Base-by-base conservation (phyloP, 2,888 invertebrate species). In the Dryobotodes eremita region DNA sequence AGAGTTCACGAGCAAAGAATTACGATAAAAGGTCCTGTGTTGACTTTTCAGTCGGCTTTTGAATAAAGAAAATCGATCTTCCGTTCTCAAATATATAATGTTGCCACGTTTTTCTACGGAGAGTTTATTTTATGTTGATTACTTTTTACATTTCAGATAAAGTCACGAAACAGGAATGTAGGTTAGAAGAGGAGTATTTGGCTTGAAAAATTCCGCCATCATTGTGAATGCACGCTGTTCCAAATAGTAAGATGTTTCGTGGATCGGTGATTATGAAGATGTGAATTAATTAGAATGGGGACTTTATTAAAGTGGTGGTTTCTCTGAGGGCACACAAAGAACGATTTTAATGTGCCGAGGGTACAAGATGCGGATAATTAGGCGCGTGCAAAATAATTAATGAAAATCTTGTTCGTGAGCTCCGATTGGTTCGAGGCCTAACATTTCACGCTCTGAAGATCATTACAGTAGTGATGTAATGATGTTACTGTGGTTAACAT, bases 61-160 rank as follows among this genome's bases (percentile, higher is more conserved):
- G 77, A 78, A 86, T 80, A 83, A 89, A 88, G 88, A 87, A 89
- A 85, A 83, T 87, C 86, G 81, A 87, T 86, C 61, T 86, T 36
- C 69, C 69, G 77, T 70, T 86, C 78, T 76, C 81, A 88, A 89
- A 89, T 88, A 78, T 83, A 87, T 87, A 78, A 89, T 89, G 85
- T 87, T 85, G 81, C 80, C 86, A 80, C 84, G 82, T 83, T 88
- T 89, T 84, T 88, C 71, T 62, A 79, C 68, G 69, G 6, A 70
- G 77, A 86, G 79, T 89, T 89, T 88, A 88, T 86, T 88, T 88
- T 88, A 88, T 86, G 86, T 84, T 88, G 88, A 88, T 88, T 89
- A 88, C 89, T 88, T 88, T 89, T 86, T 86, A 89, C 86, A 89
- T 88, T 88, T 88, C 84, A 71, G 88, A 88, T 82, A 82, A 79